Base-by-base conservation (phyloP, 2,888 invertebrate species). In the Agrotis clavis region DNA sequence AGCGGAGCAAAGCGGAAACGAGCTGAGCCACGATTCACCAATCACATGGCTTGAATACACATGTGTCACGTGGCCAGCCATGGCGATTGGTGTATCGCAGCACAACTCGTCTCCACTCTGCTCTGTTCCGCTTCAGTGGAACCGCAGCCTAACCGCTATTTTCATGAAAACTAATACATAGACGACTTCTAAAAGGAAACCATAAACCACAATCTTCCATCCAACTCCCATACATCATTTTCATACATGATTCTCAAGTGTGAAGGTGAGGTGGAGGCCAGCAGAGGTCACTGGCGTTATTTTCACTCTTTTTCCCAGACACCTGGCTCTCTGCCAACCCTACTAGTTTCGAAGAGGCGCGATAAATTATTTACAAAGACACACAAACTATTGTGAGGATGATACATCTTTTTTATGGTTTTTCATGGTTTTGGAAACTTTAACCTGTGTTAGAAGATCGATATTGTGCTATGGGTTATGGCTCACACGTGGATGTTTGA, bases 261-360 rank as follows among this genome's bases (percentile, higher is more conserved):
- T 72, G 83, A 85, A 88, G 86, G 88, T 86, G 82, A 85, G 64
- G 30, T 62, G 54, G 64, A 45, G 70, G 71, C 71, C 68, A 64
- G 66, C 71, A 88, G 88, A 90, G 90, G 89, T 91, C 89, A 87
- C 76, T 69, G 76, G 71, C 77, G 88, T 86, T 90, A 90, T 89
- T 90, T 88, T 81, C 86, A 86, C 86, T 85, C 83, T 86, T 87
- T n/a, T 87, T 86, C 82, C 77, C 68, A 76, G 69, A 82, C 69
- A 79, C 68, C 84, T 89, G 90, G 90, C 88, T 0, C 14, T 0
- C 45, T 69, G 90, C 91, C 91, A 90, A 78, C 64, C 65, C 57
- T 66, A 65, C 68, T 57, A 77, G 84, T 83, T 84, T 70, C 67
- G 83, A 74, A 71, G 71, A 81, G 75, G 73, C 80, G 75, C 63